Conservation (phyloP, 2,113 vertebrate genomes). For the Rhadina sibilatrix region DNA sequence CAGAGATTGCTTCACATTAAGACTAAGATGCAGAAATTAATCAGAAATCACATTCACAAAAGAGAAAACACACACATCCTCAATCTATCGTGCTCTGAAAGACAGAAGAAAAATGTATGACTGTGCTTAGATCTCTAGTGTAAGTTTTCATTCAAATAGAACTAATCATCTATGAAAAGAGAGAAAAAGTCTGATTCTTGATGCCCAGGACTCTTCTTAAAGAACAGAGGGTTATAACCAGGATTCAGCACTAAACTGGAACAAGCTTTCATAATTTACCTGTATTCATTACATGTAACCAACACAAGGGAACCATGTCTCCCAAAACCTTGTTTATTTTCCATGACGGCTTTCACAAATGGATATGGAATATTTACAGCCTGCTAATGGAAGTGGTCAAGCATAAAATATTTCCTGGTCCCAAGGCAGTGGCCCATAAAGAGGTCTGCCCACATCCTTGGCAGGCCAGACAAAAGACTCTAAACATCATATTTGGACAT, state of each 20-base stretch:
- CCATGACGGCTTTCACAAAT: neutral
- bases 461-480: neutral
- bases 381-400: neutral
- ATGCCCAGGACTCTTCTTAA: neutral
- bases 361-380: neutral
- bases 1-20: neutral
- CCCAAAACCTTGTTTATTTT: neutral
- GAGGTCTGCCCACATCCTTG: neutral
- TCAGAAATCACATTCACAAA: neutral
- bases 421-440: neutral
- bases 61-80: neutral
- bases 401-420: neutral
- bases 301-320: neutral
- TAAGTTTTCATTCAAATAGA: neutral
- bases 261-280: neutral
- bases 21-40: neutral
- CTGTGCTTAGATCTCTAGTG: neutral
- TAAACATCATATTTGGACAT: fast-evolving
- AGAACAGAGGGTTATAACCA: neutral
- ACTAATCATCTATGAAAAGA: neutral
- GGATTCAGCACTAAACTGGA: neutral
- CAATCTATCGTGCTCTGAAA: neutral
- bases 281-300: neutral
- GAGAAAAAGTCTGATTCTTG: neutral
- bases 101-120: fast-evolving